A percentile compares a stretch with the other conserved stretches of the same genome.
These are phyloP conservation scores for Venustaconcha ellipsiformis DNA, from an alignment of 1,140 invertebrate species.

Conservation along the genomic window DNA sequence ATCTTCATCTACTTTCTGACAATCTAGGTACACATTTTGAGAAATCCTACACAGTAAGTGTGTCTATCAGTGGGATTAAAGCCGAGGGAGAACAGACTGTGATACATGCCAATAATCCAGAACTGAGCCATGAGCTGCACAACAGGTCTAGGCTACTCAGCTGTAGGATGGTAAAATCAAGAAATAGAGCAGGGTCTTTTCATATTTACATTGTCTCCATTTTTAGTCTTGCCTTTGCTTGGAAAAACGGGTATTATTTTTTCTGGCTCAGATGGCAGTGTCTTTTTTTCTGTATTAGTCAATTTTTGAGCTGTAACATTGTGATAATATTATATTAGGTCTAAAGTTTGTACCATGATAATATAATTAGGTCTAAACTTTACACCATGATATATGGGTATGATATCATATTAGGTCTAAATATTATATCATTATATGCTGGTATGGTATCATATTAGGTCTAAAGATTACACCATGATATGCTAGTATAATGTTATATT, in stretches of 20 bases:
- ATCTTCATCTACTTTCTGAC: neutral
- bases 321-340: neutral
- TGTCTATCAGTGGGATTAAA: conserved; percentile 83
- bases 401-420: no score
- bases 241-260: conserved; percentile 3
- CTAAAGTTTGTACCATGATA: neutral
- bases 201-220: no score
- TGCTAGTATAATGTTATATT: no score
- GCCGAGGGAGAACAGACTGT: conserved; percentile 61
- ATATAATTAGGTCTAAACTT: no score
- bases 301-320: neutral
- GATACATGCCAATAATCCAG: conserved; percentile 70
- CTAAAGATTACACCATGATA: no score
- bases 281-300: neutral
- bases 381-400: no score
- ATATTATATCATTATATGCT: no score
- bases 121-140: conserved; percentile 76
- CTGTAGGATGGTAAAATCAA: conserved; percentile 75
- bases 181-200: neutral
- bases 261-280: neutral
- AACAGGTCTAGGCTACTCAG: conserved; percentile 85
- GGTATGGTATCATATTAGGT: no score
- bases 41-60: conserved; percentile 86
- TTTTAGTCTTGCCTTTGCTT: no score
- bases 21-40: conserved; percentile 82